Evolutionary conservation across 2,888 invertebrate species (phyloP).

Genomic region (Euplexia lucipara): DNA sequence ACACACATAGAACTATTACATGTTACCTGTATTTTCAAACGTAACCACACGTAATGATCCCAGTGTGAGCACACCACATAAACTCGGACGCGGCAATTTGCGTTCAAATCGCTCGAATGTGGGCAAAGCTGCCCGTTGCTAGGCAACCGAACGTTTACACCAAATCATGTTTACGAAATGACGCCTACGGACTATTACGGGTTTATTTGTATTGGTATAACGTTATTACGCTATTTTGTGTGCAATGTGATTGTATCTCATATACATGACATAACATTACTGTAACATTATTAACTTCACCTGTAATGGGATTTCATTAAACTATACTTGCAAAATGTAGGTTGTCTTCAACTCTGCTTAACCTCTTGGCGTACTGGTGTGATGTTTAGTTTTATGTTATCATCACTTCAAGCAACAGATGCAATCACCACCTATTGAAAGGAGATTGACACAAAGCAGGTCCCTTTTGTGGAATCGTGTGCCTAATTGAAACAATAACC

Average conservation of each 20-base stretch:
- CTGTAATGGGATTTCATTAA: no score
- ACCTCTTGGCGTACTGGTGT: neutral
- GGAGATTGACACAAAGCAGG: no score
- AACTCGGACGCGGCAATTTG: slow-evolving; percentile 67
- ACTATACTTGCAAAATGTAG: no score
- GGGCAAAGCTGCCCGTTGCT: slow-evolving; percentile 58
- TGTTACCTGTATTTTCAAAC: neutral
- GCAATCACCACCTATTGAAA: no score
- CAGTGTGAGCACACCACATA: slow-evolving; percentile 50
- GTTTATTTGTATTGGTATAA: slow-evolving; percentile 52
- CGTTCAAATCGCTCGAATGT: slow-evolving; percentile 64
- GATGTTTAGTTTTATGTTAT: neutral
- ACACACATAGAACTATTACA: slow-evolving; percentile 5
- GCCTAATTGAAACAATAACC: no score
- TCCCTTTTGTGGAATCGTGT: no score
- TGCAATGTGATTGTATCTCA: slow-evolving; percentile 12
- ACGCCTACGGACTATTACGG: slow-evolving; percentile 37
- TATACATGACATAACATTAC: neutral
- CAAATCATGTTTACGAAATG: slow-evolving; percentile 57
- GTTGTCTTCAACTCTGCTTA: no score
- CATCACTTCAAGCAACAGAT: neutral
- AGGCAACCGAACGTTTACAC: slow-evolving; percentile 58
- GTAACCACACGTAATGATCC: slow-evolving; percentile 29
- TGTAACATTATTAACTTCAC: no score
- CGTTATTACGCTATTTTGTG: slow-evolving; percentile 35